Evolutionary conservation across 2,888 invertebrate species (phyloP).

Genomic region (Oithona nana): DNA sequence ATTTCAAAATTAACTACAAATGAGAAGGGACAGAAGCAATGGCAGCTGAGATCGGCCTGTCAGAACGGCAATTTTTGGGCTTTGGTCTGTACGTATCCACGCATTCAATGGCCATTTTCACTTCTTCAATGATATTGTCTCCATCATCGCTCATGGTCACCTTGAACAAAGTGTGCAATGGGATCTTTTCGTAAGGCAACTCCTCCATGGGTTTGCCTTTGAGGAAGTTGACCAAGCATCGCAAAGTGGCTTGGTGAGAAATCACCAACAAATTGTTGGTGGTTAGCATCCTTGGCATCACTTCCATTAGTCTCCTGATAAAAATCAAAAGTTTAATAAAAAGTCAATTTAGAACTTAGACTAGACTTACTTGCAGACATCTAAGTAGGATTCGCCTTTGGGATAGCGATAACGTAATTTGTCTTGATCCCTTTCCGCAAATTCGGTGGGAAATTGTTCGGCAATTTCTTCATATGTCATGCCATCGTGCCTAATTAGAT

Average conservation of each 20-base stretch:
- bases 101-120: constrained; percentile 66
- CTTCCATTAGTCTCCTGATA: not conserved
- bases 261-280: constrained; percentile 21
- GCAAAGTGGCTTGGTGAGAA: constrained; percentile 28
- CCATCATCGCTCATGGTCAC: constrained; percentile 73
- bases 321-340: too few species aligned
- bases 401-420: constrained; percentile 33
- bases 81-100: constrained; percentile 74
- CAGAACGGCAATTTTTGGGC: constrained; percentile 30
- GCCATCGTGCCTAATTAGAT: constrained; percentile 27
- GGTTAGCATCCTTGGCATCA: not conserved
- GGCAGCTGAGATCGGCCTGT: not conserved
- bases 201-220: constrained; percentile 49
- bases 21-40: not conserved
- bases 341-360: too few species aligned
- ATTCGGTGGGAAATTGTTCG: constrained; percentile 32
- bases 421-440: constrained; percentile 32
- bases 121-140: constrained; percentile 58
- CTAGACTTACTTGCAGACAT: constrained; percentile 23
- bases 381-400: constrained; percentile 28
- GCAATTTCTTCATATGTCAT: constrained; percentile 36
- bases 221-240: constrained; percentile 61
- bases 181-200: constrained; percentile 28
- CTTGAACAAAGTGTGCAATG: constrained; percentile 42
- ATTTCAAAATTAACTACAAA: too few species aligned